Conservation (phyloP, 2,113 vertebrate species). For the Gavialis gangeticus region DNA sequence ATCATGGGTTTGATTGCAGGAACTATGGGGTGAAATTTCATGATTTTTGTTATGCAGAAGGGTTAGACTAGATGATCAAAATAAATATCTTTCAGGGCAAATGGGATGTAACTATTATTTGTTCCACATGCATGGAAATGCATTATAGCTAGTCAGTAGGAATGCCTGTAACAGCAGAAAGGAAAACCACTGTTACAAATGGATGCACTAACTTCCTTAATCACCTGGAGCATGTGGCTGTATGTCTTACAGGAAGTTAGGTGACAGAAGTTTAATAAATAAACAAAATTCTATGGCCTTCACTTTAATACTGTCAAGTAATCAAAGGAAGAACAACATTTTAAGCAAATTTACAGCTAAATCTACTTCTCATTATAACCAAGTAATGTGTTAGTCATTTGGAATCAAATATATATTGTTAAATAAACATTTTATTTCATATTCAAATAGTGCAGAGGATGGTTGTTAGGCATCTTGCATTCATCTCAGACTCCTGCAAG, state of each 20-base stretch:
- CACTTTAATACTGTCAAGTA: background rate
- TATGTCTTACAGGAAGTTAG: background rate
- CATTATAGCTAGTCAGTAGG: background rate
- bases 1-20: background rate
- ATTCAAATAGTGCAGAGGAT: background rate
- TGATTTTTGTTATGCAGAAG: background rate
- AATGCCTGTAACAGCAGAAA: background rate
- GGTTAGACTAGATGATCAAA: background rate
- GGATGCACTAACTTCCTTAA: background rate
- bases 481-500: background rate
- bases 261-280: background rate
- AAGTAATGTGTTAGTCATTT: background rate
- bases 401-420: background rate
- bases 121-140: background rate
- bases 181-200: background rate
- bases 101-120: too few relatives aligned
- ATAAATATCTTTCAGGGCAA: too few relatives aligned
- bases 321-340: background rate
- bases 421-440: background rate
- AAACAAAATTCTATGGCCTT: background rate
- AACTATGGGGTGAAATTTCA: background rate
- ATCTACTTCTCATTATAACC: background rate
- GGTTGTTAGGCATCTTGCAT: background rate
- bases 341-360: background rate
- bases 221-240: slow-evolving; percentile 1